Evolutionary conservation across 1,140 invertebrate genomes (phyloP).

Genomic region (Panagrolaimus sp.): DNA sequence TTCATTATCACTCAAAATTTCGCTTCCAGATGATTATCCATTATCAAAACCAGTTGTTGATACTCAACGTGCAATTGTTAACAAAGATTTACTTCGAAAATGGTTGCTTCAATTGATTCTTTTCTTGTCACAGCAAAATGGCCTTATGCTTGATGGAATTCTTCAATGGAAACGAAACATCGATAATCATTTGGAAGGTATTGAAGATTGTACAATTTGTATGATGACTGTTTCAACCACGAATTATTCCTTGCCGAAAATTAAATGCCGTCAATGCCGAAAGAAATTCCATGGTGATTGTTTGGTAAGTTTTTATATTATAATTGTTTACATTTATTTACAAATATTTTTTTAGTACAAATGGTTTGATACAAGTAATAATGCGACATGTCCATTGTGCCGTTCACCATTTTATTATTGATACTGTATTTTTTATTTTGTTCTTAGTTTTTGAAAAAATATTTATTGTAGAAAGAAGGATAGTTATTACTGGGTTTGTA

Average conservation of each 20-base stretch:
- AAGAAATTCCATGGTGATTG: conserved; percentile 87
- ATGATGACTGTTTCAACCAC: conserved; percentile 75
- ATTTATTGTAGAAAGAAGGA: background rate
- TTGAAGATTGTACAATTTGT: conserved; percentile 89
- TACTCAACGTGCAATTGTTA: conserved; percentile 34
- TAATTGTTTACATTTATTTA: conserved; percentile 13
- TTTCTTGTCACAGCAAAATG: conserved; percentile 57
- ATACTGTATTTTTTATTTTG: background rate
- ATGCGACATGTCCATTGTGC: conserved; percentile 84
- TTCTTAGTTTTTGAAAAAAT: background rate
- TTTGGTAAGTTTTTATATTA: conserved; percentile 68
- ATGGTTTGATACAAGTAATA: conserved; percentile 84
- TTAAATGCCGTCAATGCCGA: conserved; percentile 75
- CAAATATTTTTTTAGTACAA: conserved; percentile 72
- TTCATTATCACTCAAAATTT: conserved; percentile 24
- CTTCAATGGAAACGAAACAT: conserved; percentile 80
- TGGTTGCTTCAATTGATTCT: conserved; percentile 29
- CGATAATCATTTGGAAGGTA: conserved; percentile 79
- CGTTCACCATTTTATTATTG: conserved; percentile 58
- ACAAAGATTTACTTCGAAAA: conserved; percentile 25
- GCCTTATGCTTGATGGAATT: conserved; percentile 76
- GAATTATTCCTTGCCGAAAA: conserved; percentile 76
- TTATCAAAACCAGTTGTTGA: conserved; percentile 29
- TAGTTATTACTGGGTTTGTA: too few species aligned
- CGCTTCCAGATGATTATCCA: conserved; percentile 42